Evolutionary conservation across 2,113 vertebrate species (phyloP), one percentile per base, ranked within the genome.

Genomic region (Australoheros scitulus): DNA sequence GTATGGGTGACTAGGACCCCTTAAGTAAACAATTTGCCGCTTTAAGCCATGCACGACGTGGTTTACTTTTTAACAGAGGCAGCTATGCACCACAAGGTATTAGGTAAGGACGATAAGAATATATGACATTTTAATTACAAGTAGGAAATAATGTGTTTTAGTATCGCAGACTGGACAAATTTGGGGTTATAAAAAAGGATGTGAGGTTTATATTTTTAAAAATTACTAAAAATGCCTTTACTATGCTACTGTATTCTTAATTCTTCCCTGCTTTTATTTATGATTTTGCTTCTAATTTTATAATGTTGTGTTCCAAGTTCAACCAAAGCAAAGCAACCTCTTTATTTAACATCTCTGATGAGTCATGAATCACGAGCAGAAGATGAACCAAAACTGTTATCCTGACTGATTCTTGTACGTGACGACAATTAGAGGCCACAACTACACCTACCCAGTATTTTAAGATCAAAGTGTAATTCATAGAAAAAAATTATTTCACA

Each of bases 1-100:
- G 91, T 84, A 56, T 93, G 88, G 88, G 92, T 65, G 87, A 92
- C 65, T 56, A 88, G 82, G 78, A 90, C 87, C 84, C 86, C 43
- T 87, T 86, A 20, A 87, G 89, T 87, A 68, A 87, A 85, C 85
- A 82, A 8, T 87, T 83, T 88, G 81, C 72, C 64, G 82, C 81
- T 81, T 87, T 34, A 61, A 85, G 60, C 24, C 88, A 80, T 13
- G 74, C 50, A 78, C 76, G n/a, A 55, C 88, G 79, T 76, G 29
- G 74, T 92, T 70, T 90, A 89, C 26, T 34, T 60, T 76, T 70
- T 83, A 76, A 76, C 56, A 11, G 85, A 87, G 56, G 86, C 88
- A 74, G 74, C 59, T 34, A 41, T 74, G 32, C 82, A 86, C 63
- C 90, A 85, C 56, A 90, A 86, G 87, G 86, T 90, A 89, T 72